These are phyloP conservation scores for Synanthedon formicaeformis DNA, from an alignment of 2,888 invertebrate genomes.

Conservation along the genomic window DNA sequence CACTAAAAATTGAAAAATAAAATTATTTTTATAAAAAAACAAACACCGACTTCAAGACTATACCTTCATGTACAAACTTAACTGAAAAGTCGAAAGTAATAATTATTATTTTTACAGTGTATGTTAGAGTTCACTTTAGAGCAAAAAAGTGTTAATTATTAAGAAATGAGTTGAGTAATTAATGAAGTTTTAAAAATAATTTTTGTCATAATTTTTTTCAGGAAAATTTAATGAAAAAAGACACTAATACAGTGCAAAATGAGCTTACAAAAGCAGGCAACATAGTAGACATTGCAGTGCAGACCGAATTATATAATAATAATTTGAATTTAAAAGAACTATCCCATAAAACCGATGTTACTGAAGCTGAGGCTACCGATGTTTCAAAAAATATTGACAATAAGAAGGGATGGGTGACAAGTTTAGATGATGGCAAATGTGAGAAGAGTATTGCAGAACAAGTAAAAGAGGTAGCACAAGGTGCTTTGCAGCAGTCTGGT, in stretches of 20 bases:
- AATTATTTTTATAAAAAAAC: too few species aligned
- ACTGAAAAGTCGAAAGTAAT: too few species aligned
- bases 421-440: constrained; percentile 21
- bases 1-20: too few species aligned
- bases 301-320: constrained; percentile 15
- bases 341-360: background rate
- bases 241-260: constrained; percentile 1
- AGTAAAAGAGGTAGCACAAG: constrained; percentile 82
- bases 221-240: constrained; percentile 2
- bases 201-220: constrained; percentile 4
- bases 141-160: too few species aligned
- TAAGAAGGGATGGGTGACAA: constrained; percentile 28
- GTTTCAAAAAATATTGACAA: background rate
- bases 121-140: too few species aligned
- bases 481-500: constrained; percentile 78
- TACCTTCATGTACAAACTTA: too few species aligned
- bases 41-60: too few species aligned
- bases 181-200: background rate
- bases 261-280: background rate
- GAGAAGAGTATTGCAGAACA: constrained; percentile 76
- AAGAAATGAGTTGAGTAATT: too few species aligned
- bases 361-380: background rate
- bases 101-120: too few species aligned
- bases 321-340: constrained; percentile 1
- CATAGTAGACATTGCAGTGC: too few species aligned